A percentile compares a stretch with the other conserved stretches of the same genome.
These are phyloP conservation scores for Glyptemys insculpta DNA, from an alignment of 2,797 vertebrate genomes.

Conservation along the genomic window DNA sequence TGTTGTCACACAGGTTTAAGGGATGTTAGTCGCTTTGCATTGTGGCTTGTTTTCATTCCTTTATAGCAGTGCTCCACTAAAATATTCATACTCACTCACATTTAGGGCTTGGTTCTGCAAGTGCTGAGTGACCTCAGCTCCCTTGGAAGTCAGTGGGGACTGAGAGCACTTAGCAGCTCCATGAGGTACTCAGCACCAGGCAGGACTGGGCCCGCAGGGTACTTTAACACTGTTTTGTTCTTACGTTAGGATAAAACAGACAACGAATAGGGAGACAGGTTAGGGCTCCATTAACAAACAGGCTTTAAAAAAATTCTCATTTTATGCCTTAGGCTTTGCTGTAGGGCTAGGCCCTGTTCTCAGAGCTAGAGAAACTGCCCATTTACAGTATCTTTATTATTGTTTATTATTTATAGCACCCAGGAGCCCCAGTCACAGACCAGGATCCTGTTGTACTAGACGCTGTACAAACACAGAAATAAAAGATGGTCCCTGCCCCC, in stretches of 20 bases:
- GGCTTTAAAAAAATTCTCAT: slow-evolving; percentile 60
- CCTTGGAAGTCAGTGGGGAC: neutral
- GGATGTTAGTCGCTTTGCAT: slow-evolving; percentile 9
- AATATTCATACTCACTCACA: slow-evolving; percentile 45
- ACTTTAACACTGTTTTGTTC: slow-evolving; percentile 62
- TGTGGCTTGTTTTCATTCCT: slow-evolving; percentile 40
- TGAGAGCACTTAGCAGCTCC: neutral
- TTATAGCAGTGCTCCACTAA: slow-evolving; percentile 36
- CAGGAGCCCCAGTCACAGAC: neutral
- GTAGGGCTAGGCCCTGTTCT: slow-evolving; percentile 41
- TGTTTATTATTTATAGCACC: neutral
- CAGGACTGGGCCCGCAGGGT: neutral
- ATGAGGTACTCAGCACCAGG: slow-evolving; percentile 32
- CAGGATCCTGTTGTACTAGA: neutral
- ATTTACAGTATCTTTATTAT: neutral
- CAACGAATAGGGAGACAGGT: slow-evolving; percentile 53
- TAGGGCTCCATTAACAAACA: slow-evolving; percentile 68
- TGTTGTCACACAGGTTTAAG: slow-evolving; percentile 10
- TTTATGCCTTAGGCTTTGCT: slow-evolving; percentile 67
- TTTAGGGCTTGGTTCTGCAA: slow-evolving; percentile 17
- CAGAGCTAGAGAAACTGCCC: slow-evolving; percentile 31
- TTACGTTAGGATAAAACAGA: slow-evolving; percentile 51
- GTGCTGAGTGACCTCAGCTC: slow-evolving; percentile 22
- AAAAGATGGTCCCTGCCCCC: neutral
- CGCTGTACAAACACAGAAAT: neutral